These are phyloP conservation scores for Lagorchestes hirsutus DNA, from an alignment of 2,797 vertebrate genomes.

Conservation along the genomic window DNA sequence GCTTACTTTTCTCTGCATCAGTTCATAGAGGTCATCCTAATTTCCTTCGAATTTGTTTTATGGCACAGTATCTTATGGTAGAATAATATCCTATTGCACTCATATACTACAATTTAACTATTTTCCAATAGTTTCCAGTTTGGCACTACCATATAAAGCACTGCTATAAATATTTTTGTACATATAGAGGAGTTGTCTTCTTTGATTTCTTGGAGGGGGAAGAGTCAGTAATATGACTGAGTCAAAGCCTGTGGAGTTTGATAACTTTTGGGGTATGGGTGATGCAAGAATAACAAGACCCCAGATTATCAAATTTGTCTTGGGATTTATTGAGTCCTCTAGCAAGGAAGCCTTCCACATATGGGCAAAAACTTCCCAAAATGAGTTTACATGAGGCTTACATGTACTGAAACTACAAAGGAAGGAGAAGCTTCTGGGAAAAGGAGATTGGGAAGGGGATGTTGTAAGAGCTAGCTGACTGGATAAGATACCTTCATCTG, in stretches of 20 bases:
- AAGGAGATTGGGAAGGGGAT: neutral
- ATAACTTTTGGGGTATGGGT: neutral
- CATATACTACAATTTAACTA: neutral
- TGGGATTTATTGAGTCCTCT: neutral
- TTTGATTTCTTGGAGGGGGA: neutral
- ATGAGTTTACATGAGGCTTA: neutral
- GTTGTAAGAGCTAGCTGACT: neutral
- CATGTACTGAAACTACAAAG: neutral
- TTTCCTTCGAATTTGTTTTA: neutral
- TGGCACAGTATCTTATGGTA: neutral
- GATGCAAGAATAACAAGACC: neutral
- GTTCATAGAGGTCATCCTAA: neutral
- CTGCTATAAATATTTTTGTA: neutral
- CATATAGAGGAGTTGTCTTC: neutral
- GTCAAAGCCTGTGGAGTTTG: neutral
- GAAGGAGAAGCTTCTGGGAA: neutral
- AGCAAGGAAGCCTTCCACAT: neutral
- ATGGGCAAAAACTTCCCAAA: too few relatives aligned
- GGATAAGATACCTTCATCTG: too few relatives aligned
- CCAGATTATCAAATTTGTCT: neutral
- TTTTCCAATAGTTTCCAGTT: constrained; percentile 9
- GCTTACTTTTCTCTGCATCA: neutral
- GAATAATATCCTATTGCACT: neutral
- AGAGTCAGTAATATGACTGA: neutral
- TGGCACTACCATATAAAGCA: constrained; percentile 2